phyloP scores from a whole-genome alignment of 2,888 invertebrate species.

The Sepioteuthis lessoniana region DNA sequence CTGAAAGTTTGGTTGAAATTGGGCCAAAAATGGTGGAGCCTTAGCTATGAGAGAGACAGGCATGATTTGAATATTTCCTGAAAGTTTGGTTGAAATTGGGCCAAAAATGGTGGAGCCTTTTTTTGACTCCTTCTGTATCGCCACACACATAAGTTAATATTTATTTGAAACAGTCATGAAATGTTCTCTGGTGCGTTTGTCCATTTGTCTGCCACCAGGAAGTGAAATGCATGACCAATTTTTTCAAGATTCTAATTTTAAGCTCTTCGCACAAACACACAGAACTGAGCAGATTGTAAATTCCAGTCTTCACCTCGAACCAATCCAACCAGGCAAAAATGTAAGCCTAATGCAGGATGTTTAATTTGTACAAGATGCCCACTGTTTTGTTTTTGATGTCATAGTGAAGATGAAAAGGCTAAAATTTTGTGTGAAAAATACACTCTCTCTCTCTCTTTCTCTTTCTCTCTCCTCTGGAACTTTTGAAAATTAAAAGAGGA shows the following conservation, averaged over 20 bases:
- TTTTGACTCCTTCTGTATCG: too few species aligned
- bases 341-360: neutral
- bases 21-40: too few species aligned
- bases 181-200: neutral
- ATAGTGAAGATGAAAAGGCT: neutral
- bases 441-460: neutral
- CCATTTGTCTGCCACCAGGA: neutral
- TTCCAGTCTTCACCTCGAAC: neutral
- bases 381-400: conserved; percentile 14
- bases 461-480: neutral
- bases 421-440: neutral
- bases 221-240: conserved; percentile 23
- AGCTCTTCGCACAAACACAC: conserved; percentile 2
- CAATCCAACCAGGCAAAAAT: conserved; percentile 17
- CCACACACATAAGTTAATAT: too few species aligned
- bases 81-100: too few species aligned
- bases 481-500: neutral
- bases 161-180: too few species aligned
- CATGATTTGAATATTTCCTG: too few species aligned
- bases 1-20: too few species aligned
- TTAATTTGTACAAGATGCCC: neutral
- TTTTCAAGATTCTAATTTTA: neutral
- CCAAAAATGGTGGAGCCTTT: too few species aligned
- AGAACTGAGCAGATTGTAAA: neutral
- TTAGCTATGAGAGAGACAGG: too few species aligned